A percentile compares a stretch with the other conserved stretches of the same genome.
These are phyloP conservation scores for Mesorhabditis belari DNA, from an alignment of 2,888 invertebrate species.

Conservation along the genomic window DNA sequence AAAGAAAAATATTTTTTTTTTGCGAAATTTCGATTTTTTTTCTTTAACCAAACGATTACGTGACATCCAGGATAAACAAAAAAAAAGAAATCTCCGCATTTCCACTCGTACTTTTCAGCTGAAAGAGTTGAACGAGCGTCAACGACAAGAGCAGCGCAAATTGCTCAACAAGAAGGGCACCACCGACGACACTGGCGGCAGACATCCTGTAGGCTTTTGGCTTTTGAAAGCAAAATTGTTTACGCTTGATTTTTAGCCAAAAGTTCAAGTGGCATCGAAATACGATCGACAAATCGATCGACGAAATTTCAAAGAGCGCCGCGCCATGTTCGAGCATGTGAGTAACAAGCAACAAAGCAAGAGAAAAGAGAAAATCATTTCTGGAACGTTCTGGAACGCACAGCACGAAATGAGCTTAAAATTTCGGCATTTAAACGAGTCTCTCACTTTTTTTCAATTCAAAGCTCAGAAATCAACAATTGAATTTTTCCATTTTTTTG, in stretches of 20 bases:
- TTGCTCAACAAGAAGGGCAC: constrained; percentile 45
- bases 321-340: constrained; percentile 48
- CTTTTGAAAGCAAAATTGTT: constrained; percentile 5
- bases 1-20: background rate
- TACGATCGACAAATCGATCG: constrained; percentile 96
- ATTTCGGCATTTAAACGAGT: background rate
- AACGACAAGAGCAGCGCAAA: constrained; percentile 47
- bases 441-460: constrained; percentile 1
- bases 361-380: too few species aligned
- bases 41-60: too few species aligned
- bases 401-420: background rate
- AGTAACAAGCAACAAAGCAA: constrained; percentile 7
- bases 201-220: constrained; percentile 25
- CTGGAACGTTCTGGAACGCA: too few species aligned
- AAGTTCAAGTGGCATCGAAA: constrained; percentile 96
- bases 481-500: too few species aligned
- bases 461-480: too few species aligned
- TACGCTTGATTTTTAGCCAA: constrained; percentile 66
- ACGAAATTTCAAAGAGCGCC: constrained; percentile 59
- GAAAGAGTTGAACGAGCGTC: constrained; percentile 52
- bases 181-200: constrained; percentile 29
- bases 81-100: too few species aligned
- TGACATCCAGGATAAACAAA: too few species aligned
- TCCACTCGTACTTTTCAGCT: constrained; percentile 33
- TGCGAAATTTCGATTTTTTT: background rate